Conservation (phyloP, 2,888 invertebrate genomes). For the Thereva unica region DNA sequence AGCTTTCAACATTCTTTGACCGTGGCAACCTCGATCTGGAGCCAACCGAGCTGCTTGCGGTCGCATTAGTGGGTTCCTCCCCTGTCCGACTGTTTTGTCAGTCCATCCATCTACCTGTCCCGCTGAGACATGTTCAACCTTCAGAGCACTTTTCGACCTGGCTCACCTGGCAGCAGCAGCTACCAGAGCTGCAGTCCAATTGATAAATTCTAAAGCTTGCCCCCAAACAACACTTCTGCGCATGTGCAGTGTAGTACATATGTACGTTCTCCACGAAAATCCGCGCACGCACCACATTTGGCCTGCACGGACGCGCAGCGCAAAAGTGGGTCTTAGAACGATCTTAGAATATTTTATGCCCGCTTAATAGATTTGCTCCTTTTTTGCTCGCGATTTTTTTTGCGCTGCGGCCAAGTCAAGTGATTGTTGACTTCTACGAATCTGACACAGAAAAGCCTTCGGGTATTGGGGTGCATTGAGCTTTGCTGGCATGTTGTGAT, state of each 20-base stretch:
- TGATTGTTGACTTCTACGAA: constrained; percentile 21
- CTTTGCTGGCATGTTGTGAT: constrained; percentile 6
- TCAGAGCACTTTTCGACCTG: constrained; percentile 27
- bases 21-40: constrained; percentile 18
- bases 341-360: constrained; percentile 41
- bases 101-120: constrained; percentile 29
- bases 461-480: constrained; percentile 11
- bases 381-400: neutral
- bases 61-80: constrained; percentile 10
- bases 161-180: constrained; percentile 7
- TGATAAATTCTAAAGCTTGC: constrained; percentile 27
- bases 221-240: neutral
- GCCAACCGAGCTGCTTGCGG: constrained; percentile 10
- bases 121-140: constrained; percentile 25
- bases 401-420: constrained; percentile 12
- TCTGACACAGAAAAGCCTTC: constrained; percentile 6
- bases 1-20: constrained; percentile 14
- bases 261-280: constrained; percentile 29
- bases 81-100: constrained; percentile 14
- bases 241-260: constrained; percentile 26
- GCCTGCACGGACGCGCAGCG: constrained; percentile 24
- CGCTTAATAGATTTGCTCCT: constrained; percentile 19
- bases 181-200: constrained; percentile 8
- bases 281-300: constrained; percentile 31
- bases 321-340: constrained; percentile 39